Base-by-base conservation (phyloP, 2,113 vertebrate genomes). In the Lasiurus cinereus region DNA sequence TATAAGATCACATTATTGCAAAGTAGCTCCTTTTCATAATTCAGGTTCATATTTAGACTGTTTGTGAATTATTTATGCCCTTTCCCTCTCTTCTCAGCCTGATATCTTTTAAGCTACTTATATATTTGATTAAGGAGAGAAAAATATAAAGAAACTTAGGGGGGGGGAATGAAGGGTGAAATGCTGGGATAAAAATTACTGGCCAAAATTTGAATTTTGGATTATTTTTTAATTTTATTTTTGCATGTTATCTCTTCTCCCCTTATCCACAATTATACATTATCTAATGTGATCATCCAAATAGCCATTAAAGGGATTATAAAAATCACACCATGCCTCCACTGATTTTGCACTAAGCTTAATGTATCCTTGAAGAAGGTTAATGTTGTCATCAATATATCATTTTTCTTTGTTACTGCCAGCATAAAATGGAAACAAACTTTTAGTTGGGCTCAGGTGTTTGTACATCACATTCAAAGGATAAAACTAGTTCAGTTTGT, bases 191-290 rank as follows among this genome's bases (percentile, higher is more conserved):
- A 86, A 69, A 90, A 33, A 33, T 69, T 59, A 62, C 6, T 82
- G 33, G 69, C 50, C 74, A 74, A 74, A 80, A 94, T 82, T 69
- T 82, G 39, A 79, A 88, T 73, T 59, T 59, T 66, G 6, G 21
- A 67, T 83, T 70, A 77, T 77, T 19, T 87, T 67, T 80, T n/a
- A 46, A 70, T 79, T 79, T 89, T 66, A 92, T 69, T 92, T 94
- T 92, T 69, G 27, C 22, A 48, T 92, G 19, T 76, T 46, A 82
- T 36, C 15, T 13, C 10, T 62, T 90, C 31, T 84, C 15, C 54
- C 8, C 13, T 84, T 73, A 62, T 69, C 67, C 67, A 67, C 80
- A 80, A 69, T 22, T 74, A 74, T 11, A 79, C 9, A 39, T 79
- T 16, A 56, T 2, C 31, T 87, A 31, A 33, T 27, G 14, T 62